Evolutionary conservation across 2,888 invertebrate species (phyloP).

Genomic region (Caenorhabditis drosophilae): DNA sequence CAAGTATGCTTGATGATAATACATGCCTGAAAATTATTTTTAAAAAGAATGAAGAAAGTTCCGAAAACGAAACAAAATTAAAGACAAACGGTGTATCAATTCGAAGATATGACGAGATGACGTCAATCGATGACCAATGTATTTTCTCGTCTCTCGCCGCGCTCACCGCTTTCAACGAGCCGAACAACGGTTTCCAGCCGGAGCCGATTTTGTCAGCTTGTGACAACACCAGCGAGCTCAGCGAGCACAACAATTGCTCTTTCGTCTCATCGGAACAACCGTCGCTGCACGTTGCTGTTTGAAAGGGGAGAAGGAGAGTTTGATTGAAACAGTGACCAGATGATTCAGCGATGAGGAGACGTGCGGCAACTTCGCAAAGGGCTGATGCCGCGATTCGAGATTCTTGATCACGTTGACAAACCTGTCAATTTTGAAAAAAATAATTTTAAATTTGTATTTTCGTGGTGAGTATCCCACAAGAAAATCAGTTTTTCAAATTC

Average conservation of each 20-base stretch:
- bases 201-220: constrained; percentile 72
- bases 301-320: constrained; percentile 50
- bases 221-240: constrained; percentile 93
- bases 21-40: constrained; percentile 38
- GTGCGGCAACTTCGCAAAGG: constrained; percentile 43
- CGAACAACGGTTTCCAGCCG: constrained; percentile 88
- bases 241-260: constrained; percentile 87
- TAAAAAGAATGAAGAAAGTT: too few relatives aligned
- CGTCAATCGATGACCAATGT: constrained; percentile 76
- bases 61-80: constrained; percentile 78
- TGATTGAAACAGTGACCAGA: constrained; percentile 58
- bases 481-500: too few relatives aligned
- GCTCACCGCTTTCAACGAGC: constrained; percentile 85
- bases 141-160: constrained; percentile 49
- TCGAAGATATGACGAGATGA: constrained; percentile 89
- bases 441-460: too few relatives aligned
- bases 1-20: constrained; percentile 52
- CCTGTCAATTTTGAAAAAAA: too few relatives aligned
- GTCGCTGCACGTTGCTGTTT: constrained; percentile 77
- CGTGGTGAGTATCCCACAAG: too few relatives aligned
- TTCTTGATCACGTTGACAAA: constrained; percentile 55
- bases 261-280: constrained; percentile 91
- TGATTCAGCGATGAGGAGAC: constrained; percentile 38
- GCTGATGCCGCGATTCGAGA: constrained; percentile 42
- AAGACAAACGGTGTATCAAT: constrained; percentile 92